phyloP scores from a whole-genome alignment of 2,888 invertebrate species.

The Cantharis flavilabris region DNA sequence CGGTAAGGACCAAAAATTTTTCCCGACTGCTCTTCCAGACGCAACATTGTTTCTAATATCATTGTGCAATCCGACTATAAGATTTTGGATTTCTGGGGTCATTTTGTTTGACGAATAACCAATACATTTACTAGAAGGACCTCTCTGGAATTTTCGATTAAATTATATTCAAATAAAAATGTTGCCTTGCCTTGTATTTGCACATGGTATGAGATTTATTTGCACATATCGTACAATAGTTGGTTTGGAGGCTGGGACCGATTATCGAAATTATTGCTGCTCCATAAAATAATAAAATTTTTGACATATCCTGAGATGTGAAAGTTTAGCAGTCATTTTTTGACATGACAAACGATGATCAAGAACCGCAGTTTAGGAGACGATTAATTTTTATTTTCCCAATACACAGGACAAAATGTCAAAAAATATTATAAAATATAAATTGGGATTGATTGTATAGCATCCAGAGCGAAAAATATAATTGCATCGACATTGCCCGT shows the following conservation, averaged over 20 bases:
- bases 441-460: background rate
- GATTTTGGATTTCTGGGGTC: background rate
- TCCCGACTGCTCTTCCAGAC: background rate
- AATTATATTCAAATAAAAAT: background rate
- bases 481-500: constrained; percentile 3
- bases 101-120: constrained; percentile 1
- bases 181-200: constrained; percentile 7
- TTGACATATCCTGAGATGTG: background rate
- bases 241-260: background rate
- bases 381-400: background rate
- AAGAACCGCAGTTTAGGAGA: no score
- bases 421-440: background rate
- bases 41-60: constrained; percentile 3
- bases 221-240: constrained; percentile 11
- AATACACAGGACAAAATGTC: background rate
- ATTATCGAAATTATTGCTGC: background rate
- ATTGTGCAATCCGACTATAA: constrained; percentile 7
- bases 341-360: background rate
- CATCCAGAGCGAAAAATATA: background rate
- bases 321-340: background rate
- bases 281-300: background rate
- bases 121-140: background rate
- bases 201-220: constrained; percentile 15
- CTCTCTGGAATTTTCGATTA: background rate
- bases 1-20: constrained; percentile 1